Conservation (phyloP, 2,113 vertebrate species). For the Notothenia rossii region DNA sequence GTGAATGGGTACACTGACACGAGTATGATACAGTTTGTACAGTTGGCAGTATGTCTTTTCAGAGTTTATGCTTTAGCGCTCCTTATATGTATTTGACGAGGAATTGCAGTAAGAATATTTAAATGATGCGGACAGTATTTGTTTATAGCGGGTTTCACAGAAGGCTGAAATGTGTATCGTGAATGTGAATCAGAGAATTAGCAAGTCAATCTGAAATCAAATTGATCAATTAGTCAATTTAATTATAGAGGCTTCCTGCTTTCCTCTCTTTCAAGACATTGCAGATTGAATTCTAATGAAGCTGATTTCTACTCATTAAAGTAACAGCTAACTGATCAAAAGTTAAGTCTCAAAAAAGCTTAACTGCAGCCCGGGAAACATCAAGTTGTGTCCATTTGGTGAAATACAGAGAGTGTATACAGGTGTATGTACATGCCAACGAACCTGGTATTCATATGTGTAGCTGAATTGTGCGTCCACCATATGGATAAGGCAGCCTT, state of each 20-base stretch:
- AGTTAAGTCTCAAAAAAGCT: neutral
- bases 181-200: neutral
- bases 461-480: conserved; percentile 95
- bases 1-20: neutral
- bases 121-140: neutral
- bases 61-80: neutral
- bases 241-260: too few relatives aligned
- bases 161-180: neutral
- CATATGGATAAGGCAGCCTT: conserved; percentile 91
- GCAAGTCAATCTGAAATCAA: neutral
- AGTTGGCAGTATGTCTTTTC: neutral
- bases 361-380: neutral
- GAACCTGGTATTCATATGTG: conserved; percentile 98
- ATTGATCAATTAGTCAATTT: neutral
- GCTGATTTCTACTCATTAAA: neutral
- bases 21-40: neutral
- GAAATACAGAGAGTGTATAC: neutral
- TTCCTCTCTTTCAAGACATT: neutral
- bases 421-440: neutral
- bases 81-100: neutral
- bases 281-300: neutral
- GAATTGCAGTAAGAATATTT: neutral
- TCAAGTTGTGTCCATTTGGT: neutral
- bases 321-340: neutral
- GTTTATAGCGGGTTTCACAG: neutral